Base-by-base conservation (phyloP, 2,888 invertebrate genomes). In the Tenthredo amoena region DNA sequence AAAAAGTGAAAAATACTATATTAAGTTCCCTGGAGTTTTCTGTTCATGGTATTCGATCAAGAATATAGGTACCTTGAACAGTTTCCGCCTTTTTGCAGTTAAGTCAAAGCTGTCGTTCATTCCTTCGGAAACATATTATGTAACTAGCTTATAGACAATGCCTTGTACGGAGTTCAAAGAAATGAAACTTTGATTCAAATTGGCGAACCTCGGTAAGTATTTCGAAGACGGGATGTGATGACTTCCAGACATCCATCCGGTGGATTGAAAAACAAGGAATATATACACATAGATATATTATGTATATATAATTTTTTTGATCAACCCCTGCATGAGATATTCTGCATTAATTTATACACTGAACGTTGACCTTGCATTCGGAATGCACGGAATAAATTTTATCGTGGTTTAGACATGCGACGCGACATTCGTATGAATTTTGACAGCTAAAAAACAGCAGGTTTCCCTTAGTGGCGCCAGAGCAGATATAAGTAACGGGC, bases 221-320 rank as follows among this genome's bases (percentile, higher is more conserved):
- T 74, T 43, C 18, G 43, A 21, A 74, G 26, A 43, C 40, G 40
- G 40, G 15, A 74, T 74, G 21, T 74, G 21, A 74, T 43, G 72
- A 74, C 40, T 74, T 9, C 40, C 72, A 74, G 72, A 74, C 55
- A 55, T 50, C 34, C 43, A 74, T 74, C 21, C 43, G 43, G 72
- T 74, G 43, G 72, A 40, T 74, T 15, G 72, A 74, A 21, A 74
- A 74, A 74, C 72, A 74, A 74, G 37, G 18, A 71, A 71, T 31
- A 37, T 37, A 9, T 31, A 34, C 9, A 71, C 1, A 74, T 9
- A 21, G 26, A 43, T 3, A 21, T 3, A 21, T 21, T 21, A 10
- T 7, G 21, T 40, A 43, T 74, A 47, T 15, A 74, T 43, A 40
- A 2, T 1, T 76, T 47, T 43, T 47, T 7, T 31, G n/a, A 76